Evolutionary conservation across 2,888 invertebrate genomes (phyloP).

Genomic region (Teinopalpus imperialis): DNA sequence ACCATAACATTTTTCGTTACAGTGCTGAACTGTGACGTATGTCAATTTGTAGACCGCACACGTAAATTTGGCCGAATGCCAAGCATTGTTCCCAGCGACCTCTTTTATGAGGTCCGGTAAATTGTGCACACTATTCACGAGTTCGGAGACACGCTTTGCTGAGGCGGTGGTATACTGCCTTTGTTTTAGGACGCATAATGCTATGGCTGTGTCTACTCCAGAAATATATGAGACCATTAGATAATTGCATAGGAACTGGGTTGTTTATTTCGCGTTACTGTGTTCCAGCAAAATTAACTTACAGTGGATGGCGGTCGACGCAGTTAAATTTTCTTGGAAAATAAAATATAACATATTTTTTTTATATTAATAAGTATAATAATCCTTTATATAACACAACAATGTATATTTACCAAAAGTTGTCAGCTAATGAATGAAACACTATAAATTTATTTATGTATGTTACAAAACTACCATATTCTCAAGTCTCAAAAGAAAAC

Average conservation of each 20-base stretch:
- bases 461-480: too few species aligned
- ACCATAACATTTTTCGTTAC: not conserved
- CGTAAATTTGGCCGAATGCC: conserved; percentile 25
- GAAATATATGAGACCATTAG: conserved; percentile 23
- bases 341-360: too few species aligned
- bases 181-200: conserved; percentile 20
- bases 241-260: conserved; percentile 20
- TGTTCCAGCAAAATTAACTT: not conserved
- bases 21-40: conserved; percentile 8
- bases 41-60: conserved; percentile 19
- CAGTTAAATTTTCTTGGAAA: too few species aligned
- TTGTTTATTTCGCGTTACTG: conserved; percentile 4
- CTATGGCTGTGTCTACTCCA: conserved; percentile 12
- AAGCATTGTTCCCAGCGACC: conserved; percentile 23
- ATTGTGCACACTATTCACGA: conserved; percentile 22
- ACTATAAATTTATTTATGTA: too few species aligned
- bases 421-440: too few species aligned
- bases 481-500: too few species aligned
- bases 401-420: too few species aligned
- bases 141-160: conserved; percentile 17
- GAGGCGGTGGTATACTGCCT: conserved; percentile 24
- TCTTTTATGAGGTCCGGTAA: conserved; percentile 27
- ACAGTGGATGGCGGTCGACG: too few species aligned
- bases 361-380: too few species aligned
- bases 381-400: too few species aligned